These are phyloP conservation scores for Drosophila testacea DNA, from an alignment of 2,888 invertebrate genomes.

Conservation along the genomic window DNA sequence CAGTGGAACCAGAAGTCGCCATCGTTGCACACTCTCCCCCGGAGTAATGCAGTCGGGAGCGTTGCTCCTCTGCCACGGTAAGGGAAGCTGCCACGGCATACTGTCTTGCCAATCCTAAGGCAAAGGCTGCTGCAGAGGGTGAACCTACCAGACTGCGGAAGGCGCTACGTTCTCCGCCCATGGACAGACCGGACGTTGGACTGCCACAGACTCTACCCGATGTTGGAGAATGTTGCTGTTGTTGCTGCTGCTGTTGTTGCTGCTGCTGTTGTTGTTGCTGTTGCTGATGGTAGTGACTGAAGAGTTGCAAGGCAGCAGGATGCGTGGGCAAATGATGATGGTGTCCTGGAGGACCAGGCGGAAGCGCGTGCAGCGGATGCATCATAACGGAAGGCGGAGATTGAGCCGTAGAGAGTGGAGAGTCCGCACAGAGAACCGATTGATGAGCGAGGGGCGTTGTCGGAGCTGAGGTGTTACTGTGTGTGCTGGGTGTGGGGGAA, in stretches of 20 bases:
- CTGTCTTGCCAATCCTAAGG: slow-evolving; percentile 82
- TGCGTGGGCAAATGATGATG: slow-evolving; percentile 74
- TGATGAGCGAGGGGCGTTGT: slow-evolving; percentile 64
- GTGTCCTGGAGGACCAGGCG: slow-evolving; percentile 64
- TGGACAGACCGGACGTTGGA: slow-evolving; percentile 85
- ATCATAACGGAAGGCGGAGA: slow-evolving; percentile 62
- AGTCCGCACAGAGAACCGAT: slow-evolving; percentile 55
- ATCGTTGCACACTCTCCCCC: slow-evolving; percentile 35
- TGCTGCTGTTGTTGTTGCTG: slow-evolving; percentile 61
- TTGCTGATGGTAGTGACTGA: slow-evolving; percentile 81
- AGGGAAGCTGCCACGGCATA: slow-evolving; percentile 84
- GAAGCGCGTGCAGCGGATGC: slow-evolving; percentile 64
- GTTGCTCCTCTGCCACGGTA: slow-evolving; percentile 83
- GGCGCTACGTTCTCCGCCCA: slow-evolving; percentile 96
- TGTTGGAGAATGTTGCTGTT: slow-evolving; percentile 64
- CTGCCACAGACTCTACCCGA: slow-evolving; percentile 55
- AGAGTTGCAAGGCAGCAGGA: slow-evolving; percentile 78
- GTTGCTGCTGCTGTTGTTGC: slow-evolving; percentile 60
- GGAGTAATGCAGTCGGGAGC: slow-evolving; percentile 61
- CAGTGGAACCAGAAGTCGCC: slow-evolving; percentile 58
- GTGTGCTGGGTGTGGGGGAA: slow-evolving; percentile 82
- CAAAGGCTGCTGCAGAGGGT: slow-evolving; percentile 88
- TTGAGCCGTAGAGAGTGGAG: slow-evolving; percentile 55
- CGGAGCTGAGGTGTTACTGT: slow-evolving; percentile 80
- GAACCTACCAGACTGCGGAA: slow-evolving; percentile 90